Conservation (phyloP, 1,140 invertebrate genomes). For the Bombus waltoni region DNA sequence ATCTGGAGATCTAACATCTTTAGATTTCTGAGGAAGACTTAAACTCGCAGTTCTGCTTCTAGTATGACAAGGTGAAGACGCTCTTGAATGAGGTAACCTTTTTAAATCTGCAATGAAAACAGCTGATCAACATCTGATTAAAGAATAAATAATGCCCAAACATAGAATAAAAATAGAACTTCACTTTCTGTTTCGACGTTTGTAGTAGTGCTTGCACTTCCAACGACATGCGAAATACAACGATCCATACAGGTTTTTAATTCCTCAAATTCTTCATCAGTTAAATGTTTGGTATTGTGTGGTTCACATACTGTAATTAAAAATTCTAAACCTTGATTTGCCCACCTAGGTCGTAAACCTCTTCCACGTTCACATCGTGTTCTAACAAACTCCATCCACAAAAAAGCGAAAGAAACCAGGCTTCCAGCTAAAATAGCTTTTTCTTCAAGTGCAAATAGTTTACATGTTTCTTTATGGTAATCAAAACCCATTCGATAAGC, state of each 20-base stretch:
- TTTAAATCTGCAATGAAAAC: slow-evolving; percentile 57
- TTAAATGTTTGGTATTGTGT: slow-evolving; percentile 88
- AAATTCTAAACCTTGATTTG: slow-evolving; percentile 93
- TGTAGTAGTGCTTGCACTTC: slow-evolving; percentile 81
- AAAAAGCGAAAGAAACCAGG: slow-evolving; percentile 89
- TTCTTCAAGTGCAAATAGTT: slow-evolving; percentile 84
- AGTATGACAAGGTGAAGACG: slow-evolving; percentile 70
- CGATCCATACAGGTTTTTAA: slow-evolving; percentile 88
- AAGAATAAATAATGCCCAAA: background rate
- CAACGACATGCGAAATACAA: slow-evolving; percentile 92
- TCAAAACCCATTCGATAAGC: slow-evolving; percentile 95
- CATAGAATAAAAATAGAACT: slow-evolving; percentile 12
- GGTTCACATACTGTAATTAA: slow-evolving; percentile 92
- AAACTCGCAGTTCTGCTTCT: slow-evolving; percentile 64
- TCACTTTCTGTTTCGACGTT: slow-evolving; percentile 63
- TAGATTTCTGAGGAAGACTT: slow-evolving; percentile 55
- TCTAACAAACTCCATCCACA: slow-evolving; percentile 94
- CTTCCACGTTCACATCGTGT: slow-evolving; percentile 92
- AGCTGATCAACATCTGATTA: background rate
- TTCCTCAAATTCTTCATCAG: slow-evolving; percentile 90
- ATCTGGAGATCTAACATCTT: slow-evolving; percentile 68
- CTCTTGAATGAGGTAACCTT: slow-evolving; percentile 72
- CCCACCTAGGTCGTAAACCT: slow-evolving; percentile 92
- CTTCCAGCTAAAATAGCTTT: slow-evolving; percentile 77
- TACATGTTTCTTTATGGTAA: slow-evolving; percentile 92